These are phyloP conservation scores for Polydrusus cervinus DNA, from an alignment of 2,888 invertebrate species.

Conservation along the genomic window DNA sequence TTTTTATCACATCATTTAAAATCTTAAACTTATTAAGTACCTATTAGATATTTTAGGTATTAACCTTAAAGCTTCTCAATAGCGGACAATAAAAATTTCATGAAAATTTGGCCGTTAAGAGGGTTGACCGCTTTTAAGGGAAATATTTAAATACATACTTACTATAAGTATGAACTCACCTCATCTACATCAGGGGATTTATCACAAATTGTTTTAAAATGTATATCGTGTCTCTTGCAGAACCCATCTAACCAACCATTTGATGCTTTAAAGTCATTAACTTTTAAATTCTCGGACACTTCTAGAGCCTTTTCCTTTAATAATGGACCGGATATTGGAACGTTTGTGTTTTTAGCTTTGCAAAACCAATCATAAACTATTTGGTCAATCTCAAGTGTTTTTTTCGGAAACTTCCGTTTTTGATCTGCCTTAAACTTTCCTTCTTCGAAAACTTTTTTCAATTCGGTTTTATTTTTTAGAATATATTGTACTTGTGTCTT, in stretches of 20 bases:
- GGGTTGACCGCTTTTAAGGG: too few relatives aligned
- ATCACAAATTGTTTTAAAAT: slow-evolving; percentile 45
- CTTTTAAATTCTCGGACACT: slow-evolving; percentile 34
- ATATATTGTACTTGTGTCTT: slow-evolving; percentile 41
- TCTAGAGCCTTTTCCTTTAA: slow-evolving; percentile 48
- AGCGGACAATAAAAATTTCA: too few relatives aligned
- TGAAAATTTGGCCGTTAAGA: too few relatives aligned
- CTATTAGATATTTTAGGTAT: too few relatives aligned
- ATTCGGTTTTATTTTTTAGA: slow-evolving; percentile 33
- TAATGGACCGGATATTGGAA: slow-evolving; percentile 47
- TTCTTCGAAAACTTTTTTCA: slow-evolving; percentile 27
- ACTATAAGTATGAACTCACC: too few relatives aligned
- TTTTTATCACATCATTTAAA: too few relatives aligned
- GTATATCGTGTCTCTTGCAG: slow-evolving; percentile 28
- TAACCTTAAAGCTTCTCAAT: too few relatives aligned
- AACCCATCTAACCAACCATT: slow-evolving; percentile 43
- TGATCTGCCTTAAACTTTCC: slow-evolving; percentile 35
- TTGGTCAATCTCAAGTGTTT: slow-evolving; percentile 41
- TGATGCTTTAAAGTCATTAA: slow-evolving; percentile 35
- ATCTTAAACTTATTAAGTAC: too few relatives aligned
- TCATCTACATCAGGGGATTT: slow-evolving; percentile 9
- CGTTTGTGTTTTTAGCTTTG: slow-evolving; percentile 42
- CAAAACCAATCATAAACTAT: slow-evolving; percentile 46
- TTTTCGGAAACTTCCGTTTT: slow-evolving; percentile 47
- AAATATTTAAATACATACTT: too few relatives aligned